Base-by-base conservation (phyloP, 1,140 invertebrate genomes). In the Paraescarpia echinospica region DNA sequence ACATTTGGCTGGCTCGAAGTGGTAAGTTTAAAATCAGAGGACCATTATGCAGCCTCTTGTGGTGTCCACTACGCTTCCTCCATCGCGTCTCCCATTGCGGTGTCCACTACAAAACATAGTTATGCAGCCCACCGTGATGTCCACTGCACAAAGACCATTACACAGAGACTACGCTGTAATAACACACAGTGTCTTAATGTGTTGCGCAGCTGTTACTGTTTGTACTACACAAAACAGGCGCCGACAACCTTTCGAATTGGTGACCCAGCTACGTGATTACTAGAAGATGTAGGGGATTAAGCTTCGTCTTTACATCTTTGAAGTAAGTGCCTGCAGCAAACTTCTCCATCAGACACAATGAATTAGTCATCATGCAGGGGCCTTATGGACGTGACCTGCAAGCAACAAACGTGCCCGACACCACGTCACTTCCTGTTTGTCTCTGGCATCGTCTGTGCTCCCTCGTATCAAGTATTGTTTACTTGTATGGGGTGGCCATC, bases 1-100 rank as follows among this genome's bases (percentile, higher is more conserved):
- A 98, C 98, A 96, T 98, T 98, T 97, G 98, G 98, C 96, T 98
- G 98, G 98, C 97, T 98, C 95, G 98, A 98, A 97, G 97, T 98
- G 97, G 98, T 98, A 96, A 98, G 98, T 97, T 94, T 18, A 34
- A 27, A 12, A 77, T 77, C 27, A 77, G 8, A 77, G 14, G 59
- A 77, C 0, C 59, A 77, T 27, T 77, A 77, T 77, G 9, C 59
- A 77, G 59, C 59, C 14, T 31, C 14, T 31, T 27, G 59, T 18
- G 27, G 59, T 77, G 59, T 77, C 59, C 59, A 77, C 59, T 27
- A 18, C 18, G 22, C 22, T 27, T 14, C 14, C 59, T 27, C 59
- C 59, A 77, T 77, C 59, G 22, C 2, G 59, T 22, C 22, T 18
- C 59, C 59, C 59, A 77, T 31, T 14, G 18, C 18, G 14, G 14